Evolutionary conservation across 2,797 vertebrate genomes (phyloP), one percentile per base, ranked within the genome.

Genomic region (Eulemur coronatus): DNA sequence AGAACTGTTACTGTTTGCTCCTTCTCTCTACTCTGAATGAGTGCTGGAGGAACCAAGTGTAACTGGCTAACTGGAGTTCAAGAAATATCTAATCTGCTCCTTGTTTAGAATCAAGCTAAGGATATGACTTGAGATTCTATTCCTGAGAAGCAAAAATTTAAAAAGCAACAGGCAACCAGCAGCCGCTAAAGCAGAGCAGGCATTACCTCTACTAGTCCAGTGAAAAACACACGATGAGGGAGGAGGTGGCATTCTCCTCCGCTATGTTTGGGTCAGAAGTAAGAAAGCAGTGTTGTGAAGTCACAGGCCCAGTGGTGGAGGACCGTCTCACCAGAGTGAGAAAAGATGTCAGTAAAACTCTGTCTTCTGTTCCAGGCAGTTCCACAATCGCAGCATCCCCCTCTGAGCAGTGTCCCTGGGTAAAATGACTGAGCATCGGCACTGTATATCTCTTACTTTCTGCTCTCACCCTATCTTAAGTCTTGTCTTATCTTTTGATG

Each of bases 231-330:
- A 43, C 12, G 59, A 50, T 5, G 7, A 22, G 20, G 7, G 48
- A 65, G 7, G 30, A 3, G 0, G 35, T 38, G 2, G 85, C 5
- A 10, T 7, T 17, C 67, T 28, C 30, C 15, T 65, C 63, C 1
- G 33, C 33, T 4, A 18, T 1, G 0, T n/a, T 1, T 0, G 13
- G 24, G 0, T 5, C 15, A 4, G 76, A 46, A 43, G n/a, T 24
- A 65, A 67, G 22, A 59, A 24, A 28, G 28, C 2, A 38, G 61
- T 86, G 13, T 17, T 1, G 1, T 50, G n/a, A 65, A 6, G 28
- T 55, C 69, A 84, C 7, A 52, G 43, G 6, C 35, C 52, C 63
- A 9, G 18, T 0, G 30, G 0, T 0, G 9, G 72, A 41, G 10
- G 0, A 15, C 6, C 0, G 17, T 15, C n/a, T 35, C n/a, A 0